Base-by-base conservation (phyloP, 2,113 vertebrate species). In the Alosa alosa region DNA sequence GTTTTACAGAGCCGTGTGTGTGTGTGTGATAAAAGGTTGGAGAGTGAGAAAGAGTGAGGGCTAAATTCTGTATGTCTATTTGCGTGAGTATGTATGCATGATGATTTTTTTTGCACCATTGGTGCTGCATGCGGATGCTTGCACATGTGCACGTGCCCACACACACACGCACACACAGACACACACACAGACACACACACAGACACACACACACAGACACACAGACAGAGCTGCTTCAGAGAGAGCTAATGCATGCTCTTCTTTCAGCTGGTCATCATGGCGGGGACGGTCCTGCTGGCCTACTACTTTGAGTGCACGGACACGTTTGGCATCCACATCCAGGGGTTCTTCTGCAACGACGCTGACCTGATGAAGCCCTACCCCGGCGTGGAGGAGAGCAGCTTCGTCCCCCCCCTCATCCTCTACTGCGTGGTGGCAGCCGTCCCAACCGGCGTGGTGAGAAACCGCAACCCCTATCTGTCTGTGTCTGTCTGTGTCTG, bases 301-400 rank as follows among this genome's bases (percentile, higher is more conserved):
- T 99, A 99, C 95, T 99, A 99, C 95, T 97, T 99, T 86, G 98
- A 99, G 93, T 99, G 97, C 96, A 99, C 98, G 0, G 96, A 98
- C 93, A 97, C 96, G 89, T 99, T 99, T 90, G 94, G 97, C 90
- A 96, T 99, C 91, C 98, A 99, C 83, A 93, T 99, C 93, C 98
- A 99, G 94, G 98, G 98, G 46, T 99, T 99, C 96, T 99, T 99
- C 96, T 99, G 98, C 88, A 97, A 98, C 81, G 98, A 99, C 0
- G 96, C 97, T 47, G 97, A 98, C 88, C 95, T 99, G 91, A 97
- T 99, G 98, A 99, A 99, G 94, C 98, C 98, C 0, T 99, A 99
- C 90, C 98, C 98, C 0, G 98, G 98, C 60, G 93, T 93, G 0
- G 98, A 99, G 87, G 97, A 99, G 41, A 95, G 96, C 91, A 97